phyloP scores from a whole-genome alignment of 2,797 vertebrate species.

The Rhynchonycteris naso region DNA sequence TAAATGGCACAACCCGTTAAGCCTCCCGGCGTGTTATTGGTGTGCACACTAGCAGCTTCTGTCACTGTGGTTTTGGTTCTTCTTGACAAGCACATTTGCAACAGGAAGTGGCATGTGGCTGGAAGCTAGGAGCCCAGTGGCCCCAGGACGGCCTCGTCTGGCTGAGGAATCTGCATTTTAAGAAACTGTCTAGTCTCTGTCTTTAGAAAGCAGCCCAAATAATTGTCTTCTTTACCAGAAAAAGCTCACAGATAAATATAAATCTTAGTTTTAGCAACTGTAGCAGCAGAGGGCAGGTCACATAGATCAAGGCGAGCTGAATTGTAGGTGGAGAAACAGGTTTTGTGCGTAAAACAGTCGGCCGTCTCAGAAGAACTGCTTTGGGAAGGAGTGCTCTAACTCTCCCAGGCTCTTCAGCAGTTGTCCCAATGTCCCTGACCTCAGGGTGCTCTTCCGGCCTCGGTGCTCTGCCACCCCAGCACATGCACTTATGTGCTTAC shows the following conservation, averaged over 20 bases:
- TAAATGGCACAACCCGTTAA: background rate
- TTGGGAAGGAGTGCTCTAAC: background rate
- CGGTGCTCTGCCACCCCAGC: background rate
- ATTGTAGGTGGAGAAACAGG: background rate
- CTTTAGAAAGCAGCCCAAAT: background rate
- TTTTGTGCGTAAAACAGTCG: background rate
- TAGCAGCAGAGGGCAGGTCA: background rate
- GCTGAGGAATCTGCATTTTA: background rate
- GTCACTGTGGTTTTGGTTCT: background rate
- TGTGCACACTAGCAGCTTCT: background rate
- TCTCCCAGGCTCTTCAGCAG: background rate
- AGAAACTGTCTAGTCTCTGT: background rate
- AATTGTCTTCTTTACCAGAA: background rate
- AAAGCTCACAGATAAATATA: background rate
- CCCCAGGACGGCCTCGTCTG: accelerated
- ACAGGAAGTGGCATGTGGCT: too few relatives aligned
- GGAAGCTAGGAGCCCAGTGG: background rate
- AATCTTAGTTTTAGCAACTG: background rate
- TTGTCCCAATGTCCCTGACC: background rate
- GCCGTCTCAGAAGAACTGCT: accelerated
- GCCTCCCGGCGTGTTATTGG: accelerated
- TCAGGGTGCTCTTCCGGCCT: background rate
- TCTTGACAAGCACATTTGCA: background rate
- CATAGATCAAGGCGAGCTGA: background rate
- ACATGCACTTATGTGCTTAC: accelerated